A percentile compares a stretch with the other conserved stretches of the same genome.
Evolutionary conservation across 2,888 invertebrate genomes (phyloP).

Genomic region (Cosmopolites sordidus): DNA sequence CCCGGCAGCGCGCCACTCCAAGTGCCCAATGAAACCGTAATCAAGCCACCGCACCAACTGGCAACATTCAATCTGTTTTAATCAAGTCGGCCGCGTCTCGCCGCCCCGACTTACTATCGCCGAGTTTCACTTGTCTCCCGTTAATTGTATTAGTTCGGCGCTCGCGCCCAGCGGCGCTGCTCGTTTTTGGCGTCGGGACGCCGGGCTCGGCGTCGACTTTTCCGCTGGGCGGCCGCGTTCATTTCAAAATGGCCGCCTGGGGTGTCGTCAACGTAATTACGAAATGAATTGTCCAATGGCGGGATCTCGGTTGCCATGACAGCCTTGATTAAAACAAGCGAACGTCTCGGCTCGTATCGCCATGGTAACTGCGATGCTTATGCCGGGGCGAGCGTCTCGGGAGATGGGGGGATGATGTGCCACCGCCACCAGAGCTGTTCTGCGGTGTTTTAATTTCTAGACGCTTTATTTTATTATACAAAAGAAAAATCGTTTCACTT

Average conservation of each 20-base stretch:
- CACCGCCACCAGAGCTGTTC: no score
- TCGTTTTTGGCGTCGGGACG: slow-evolving; percentile 25
- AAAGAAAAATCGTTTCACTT: no score
- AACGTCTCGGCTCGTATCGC: slow-evolving; percentile 48
- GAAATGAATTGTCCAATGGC: slow-evolving; percentile 52
- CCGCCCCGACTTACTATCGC: slow-evolving; percentile 48
- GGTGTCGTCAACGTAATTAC: slow-evolving; percentile 54
- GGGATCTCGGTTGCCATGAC: slow-evolving; percentile 52
- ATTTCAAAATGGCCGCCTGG: slow-evolving; percentile 52
- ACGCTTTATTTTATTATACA: no score
- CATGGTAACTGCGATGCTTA: slow-evolving; percentile 45
- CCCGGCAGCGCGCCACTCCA: slow-evolving; percentile 33
- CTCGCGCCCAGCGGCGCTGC: slow-evolving; percentile 39
- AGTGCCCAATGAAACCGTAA: slow-evolving; percentile 45
- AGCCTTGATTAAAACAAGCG: slow-evolving; percentile 52
- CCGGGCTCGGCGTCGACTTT: slow-evolving; percentile 10
- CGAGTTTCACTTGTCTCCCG: slow-evolving; percentile 52
- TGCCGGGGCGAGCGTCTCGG: slow-evolving; percentile 43
- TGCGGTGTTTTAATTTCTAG: no score
- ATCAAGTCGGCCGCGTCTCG: slow-evolving; percentile 48
- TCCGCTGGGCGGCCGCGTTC: slow-evolving; percentile 42
- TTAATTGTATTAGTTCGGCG: slow-evolving; percentile 52
- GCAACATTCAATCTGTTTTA: slow-evolving; percentile 52
- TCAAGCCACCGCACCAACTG: slow-evolving; percentile 47
- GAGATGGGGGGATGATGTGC: slow-evolving; percentile 31